Percentiles rank a stretch among this genome's conserved stretches.
phyloP scores from a whole-genome alignment of 2,888 invertebrate species.

The Hemithea aestivaria region DNA sequence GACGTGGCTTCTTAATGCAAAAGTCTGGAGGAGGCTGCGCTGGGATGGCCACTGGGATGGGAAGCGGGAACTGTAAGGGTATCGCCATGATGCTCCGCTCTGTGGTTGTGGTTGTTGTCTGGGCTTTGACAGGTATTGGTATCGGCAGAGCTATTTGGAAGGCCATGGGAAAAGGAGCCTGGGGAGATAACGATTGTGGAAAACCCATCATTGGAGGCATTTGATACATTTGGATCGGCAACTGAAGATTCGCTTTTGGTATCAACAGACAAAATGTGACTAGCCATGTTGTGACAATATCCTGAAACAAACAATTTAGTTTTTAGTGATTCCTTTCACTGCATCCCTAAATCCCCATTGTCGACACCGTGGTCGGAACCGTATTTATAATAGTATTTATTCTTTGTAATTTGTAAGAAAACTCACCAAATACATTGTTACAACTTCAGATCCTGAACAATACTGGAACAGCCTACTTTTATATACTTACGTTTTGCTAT shows the following conservation, averaged over 20 bases:
- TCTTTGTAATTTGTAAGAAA: too few relatives aligned
- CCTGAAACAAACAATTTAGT: slow-evolving; percentile 24
- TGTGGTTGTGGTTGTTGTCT: slow-evolving; percentile 22
- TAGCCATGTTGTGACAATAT: slow-evolving; percentile 27
- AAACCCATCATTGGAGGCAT: slow-evolving; percentile 16
- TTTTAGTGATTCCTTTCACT: too few relatives aligned
- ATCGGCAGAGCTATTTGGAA: slow-evolving; percentile 10
- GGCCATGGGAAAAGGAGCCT: slow-evolving; percentile 3
- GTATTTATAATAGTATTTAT: too few relatives aligned
- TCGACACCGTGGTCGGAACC: too few relatives aligned
- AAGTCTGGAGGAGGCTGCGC: slow-evolving; percentile 29
- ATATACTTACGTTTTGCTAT: too few relatives aligned
- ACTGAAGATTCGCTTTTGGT: slow-evolving; percentile 28
- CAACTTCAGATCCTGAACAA: too few relatives aligned
- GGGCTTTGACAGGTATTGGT: slow-evolving; percentile 8
- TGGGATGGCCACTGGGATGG: slow-evolving; percentile 45
- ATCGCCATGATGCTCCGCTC: slow-evolving; percentile 8
- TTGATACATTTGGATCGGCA: slow-evolving; percentile 25
- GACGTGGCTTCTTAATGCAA: slow-evolving; percentile 27
- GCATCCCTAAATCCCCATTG: too few relatives aligned
- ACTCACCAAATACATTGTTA: too few relatives aligned
- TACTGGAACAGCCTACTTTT: too few relatives aligned
- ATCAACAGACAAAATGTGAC: slow-evolving; percentile 21
- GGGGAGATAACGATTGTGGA: slow-evolving; percentile 20
- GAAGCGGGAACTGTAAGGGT: slow-evolving; percentile 26